Percentiles rank a stretch among this genome's conserved stretches.
Evolutionary conservation across 2,797 vertebrate genomes (phyloP).

Genomic region (Orientallactaga sibirica): DNA sequence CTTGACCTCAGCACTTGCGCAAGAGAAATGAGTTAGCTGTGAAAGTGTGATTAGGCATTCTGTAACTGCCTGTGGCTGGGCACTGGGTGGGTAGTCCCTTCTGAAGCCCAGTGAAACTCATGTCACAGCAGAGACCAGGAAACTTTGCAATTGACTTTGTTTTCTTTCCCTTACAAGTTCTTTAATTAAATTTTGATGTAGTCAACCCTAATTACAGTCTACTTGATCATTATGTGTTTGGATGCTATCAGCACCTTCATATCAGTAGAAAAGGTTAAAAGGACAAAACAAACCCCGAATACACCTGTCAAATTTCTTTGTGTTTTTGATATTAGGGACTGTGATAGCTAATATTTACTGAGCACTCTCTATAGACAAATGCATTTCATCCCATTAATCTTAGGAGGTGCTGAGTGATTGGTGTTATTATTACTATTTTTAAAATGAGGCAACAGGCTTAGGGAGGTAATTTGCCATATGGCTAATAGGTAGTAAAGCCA

Average conservation of each 20-base stretch:
- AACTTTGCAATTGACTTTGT: constrained; percentile 11
- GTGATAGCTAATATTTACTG: constrained; percentile 13
- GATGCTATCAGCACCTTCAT: not conserved
- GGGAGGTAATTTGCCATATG: constrained; percentile 32
- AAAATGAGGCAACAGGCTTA: constrained; percentile 30
- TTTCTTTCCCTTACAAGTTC: constrained; percentile 15
- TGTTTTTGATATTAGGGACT: not conserved
- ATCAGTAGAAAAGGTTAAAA: constrained; percentile 21
- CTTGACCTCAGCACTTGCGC: constrained; percentile 80
- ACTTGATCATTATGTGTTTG: not conserved
- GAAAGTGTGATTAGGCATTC: constrained; percentile 52
- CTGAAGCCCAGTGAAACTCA: not conserved
- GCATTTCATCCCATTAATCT: not conserved
- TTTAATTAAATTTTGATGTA: constrained; percentile 47
- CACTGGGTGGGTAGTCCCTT: not conserved
- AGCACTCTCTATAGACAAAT: not conserved
- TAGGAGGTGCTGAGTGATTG: not conserved
- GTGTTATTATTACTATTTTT: constrained; percentile 20
- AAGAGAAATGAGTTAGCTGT: constrained; percentile 65
- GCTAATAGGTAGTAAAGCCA: constrained; percentile 19
- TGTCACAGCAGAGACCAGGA: constrained; percentile 18
- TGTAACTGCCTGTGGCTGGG: not conserved
- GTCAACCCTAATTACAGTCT: constrained; percentile 31
- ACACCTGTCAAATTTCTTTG: constrained; percentile 35
- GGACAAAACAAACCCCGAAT: not conserved